Base-by-base conservation (phyloP, 1,140 invertebrate species). In the Spodoptera litura region DNA sequence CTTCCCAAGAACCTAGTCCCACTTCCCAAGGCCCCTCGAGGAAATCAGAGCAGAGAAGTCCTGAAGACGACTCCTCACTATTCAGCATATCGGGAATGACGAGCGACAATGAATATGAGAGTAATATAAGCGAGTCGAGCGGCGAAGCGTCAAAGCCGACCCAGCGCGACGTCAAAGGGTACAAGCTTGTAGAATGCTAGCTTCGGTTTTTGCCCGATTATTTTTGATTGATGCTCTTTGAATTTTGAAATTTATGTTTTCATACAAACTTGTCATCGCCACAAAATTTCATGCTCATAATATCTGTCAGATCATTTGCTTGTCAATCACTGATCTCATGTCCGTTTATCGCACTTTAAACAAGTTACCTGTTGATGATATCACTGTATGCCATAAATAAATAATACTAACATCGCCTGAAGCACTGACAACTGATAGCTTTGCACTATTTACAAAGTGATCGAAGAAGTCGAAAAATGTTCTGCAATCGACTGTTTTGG, bases 21-120 rank as follows among this genome's bases (percentile, higher is more conserved):
- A 91, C 89, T 53, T 92, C 90, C 91, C 87, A 89, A 81, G 90
- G 91, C 79, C 92, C 91, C 31, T 88, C 87, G 62, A 87, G 88
- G 58, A 94, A 94, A 85, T 92, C 91, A 70, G 94, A 95, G 78
- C 94, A 94, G 86, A 90, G 94, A 83, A 94, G 92, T 89, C 94
- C 94, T 56, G 94, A 95, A 91, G 94, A 95, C 44, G 94, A 95
- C 86, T 95, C 94, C 82, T 95, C 94, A 72, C 87, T 95, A 64
- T 94, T 95, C 92, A 95, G 94, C 88, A 95, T 95, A 88, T 95
- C 94, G 70, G 94, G 94, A 89, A 95, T 95, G 89, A 95, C 94
- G 78, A 95, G 92, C 84, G 94, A 95, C 90, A 94, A 94, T 93
- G 92, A 94, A 89, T 93, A 89, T 83, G 93, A 94, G 66, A 93